Evolutionary conservation across 2,888 invertebrate genomes (phyloP), one percentile per base, ranked within the genome.

Genomic region (Bruchidius siliquastri): DNA sequence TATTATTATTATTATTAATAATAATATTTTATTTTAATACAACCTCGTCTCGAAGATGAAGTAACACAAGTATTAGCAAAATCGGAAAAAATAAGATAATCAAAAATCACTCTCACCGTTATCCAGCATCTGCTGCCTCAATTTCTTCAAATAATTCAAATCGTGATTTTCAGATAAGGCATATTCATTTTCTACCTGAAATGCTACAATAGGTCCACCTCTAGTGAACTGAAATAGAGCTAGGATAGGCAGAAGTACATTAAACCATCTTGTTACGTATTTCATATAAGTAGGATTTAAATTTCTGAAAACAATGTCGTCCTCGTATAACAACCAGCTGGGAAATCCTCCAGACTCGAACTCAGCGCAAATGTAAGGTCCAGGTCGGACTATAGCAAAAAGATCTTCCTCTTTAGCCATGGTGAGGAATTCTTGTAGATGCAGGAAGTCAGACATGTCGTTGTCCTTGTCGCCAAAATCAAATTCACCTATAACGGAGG

Each of bases 321-420:
- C 77, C 8, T 89, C 88, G 26, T 87, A 73, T 49, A 83, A 73
- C 22, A 83, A 72, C 83, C 83, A 83, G 75, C 81, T 80, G 0
- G 85, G 85, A 71, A 86, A 77, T 6, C 87, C 86, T 13, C 87
- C 87, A 75, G 85, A 86, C 76, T 97, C 97, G 86, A 96, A 92
- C 88, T 98, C 97, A n/a, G 94, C 95, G 85, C 96, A 96, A 79
- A 97, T 96, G 81, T 95, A 98, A 0, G 97, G 97, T 0, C 97
- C 97, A 0, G 95, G 92, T 22, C 97, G 88, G 0, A 98, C 86
- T 69, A 97, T 90, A 0, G 96, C 95, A 32, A 92, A 86, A 66
- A 98, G 87, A 74, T 92, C 94, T 83, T 93, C 93, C 79, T 93
- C 90, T 72, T 93, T 90, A 0, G 97, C 97, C 0, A 89, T 87